Conservation (phyloP, 2,797 vertebrate species). For the Chaunax sp. region DNA sequence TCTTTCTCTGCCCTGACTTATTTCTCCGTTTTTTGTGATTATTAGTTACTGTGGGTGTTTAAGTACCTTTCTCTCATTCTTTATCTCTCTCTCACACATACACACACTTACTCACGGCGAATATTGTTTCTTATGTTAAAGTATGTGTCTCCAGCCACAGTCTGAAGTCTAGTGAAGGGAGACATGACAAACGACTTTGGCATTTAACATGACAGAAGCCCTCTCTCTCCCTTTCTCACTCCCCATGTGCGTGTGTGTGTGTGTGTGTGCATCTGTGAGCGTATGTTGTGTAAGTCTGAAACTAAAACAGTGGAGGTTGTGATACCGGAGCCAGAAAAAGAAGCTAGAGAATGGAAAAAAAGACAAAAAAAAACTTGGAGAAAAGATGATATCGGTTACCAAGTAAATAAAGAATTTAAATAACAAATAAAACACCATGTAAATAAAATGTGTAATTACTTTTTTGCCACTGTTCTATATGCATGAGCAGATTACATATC, state of each 20-base stretch:
- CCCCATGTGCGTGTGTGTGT: conserved; percentile 6
- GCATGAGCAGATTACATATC: neutral
- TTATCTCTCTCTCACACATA: neutral
- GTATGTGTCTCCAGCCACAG: conserved; percentile 66
- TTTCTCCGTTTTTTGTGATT: conserved; percentile 36
- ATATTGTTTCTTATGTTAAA: conserved; percentile 72
- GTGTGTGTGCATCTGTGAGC: neutral
- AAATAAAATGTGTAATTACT: conserved; percentile 15
- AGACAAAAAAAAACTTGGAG: no score
- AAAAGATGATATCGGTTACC: neutral
- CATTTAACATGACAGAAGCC: conserved; percentile 78
- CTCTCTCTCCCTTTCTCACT: conserved; percentile 40
- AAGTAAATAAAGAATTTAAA: neutral
- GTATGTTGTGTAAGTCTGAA: conserved; percentile 5
- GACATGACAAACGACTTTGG: conserved; percentile 80
- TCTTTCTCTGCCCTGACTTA: neutral
- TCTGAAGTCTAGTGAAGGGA: conserved; percentile 70
- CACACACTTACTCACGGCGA: conserved; percentile 31
- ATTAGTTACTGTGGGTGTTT: conserved; percentile 37
- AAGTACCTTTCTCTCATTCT: conserved; percentile 10
- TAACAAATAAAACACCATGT: neutral
- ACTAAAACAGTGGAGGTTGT: conserved; percentile 22
- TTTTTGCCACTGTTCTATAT: neutral
- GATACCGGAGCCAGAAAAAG: conserved; percentile 7
- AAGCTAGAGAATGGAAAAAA: no score